Percentiles rank a stretch among this genome's conserved stretches.
Conservation (phyloP, 2,113 vertebrate genomes). For the Urocolius indicus region DNA sequence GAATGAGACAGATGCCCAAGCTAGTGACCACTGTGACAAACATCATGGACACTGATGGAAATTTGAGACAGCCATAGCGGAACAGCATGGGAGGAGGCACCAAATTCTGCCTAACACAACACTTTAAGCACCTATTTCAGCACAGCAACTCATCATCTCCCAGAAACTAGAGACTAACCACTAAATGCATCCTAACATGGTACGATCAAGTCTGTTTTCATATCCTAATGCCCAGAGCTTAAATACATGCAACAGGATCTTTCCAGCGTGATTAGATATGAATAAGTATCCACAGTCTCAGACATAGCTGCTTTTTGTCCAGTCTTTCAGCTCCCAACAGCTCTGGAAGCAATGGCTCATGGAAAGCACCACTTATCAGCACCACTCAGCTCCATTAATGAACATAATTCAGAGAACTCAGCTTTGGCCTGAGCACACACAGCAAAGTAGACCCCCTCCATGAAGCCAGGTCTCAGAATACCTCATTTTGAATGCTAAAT, state of each 20-base stretch:
- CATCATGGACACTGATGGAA: background rate
- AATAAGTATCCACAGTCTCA: background rate
- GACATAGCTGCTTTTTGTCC: background rate
- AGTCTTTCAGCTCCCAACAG: background rate
- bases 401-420: background rate
- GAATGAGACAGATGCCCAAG: background rate
- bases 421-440: background rate
- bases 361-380: background rate
- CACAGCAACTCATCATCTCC: background rate
- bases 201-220: background rate
- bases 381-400: background rate
- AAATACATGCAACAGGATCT: background rate
- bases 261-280: background rate
- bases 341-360: background rate
- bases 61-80: background rate
- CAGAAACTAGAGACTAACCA: background rate
- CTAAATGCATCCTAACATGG: background rate
- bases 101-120: background rate
- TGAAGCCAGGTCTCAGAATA: background rate
- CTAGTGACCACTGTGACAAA: background rate
- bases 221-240: background rate
- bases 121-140: background rate
- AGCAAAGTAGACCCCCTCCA: background rate
- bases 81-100: background rate
- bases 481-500: background rate